These are phyloP conservation scores for Cynodonichthys magdalenae DNA, from an alignment of 2,797 vertebrate genomes.

Conservation along the genomic window DNA sequence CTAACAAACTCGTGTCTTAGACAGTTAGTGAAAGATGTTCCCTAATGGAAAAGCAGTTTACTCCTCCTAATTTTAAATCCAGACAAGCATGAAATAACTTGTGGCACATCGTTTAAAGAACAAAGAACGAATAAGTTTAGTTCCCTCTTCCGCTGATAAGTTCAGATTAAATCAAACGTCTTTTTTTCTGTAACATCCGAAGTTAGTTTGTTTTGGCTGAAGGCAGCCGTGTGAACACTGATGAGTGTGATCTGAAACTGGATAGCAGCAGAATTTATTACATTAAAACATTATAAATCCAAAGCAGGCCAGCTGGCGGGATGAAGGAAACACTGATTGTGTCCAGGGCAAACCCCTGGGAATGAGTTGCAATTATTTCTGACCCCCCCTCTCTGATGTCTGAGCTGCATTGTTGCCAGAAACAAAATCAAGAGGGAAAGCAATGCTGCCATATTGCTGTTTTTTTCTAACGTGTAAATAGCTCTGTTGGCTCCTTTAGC, in stretches of 20 bases:
- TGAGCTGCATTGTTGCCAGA: constrained; percentile 34
- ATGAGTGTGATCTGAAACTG: constrained; percentile 58
- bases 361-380: constrained; percentile 54
- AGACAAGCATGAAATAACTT: not conserved
- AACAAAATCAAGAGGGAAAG: constrained; percentile 30
- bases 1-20: constrained; percentile 6
- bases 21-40: constrained; percentile 23
- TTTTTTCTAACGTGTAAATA: constrained; percentile 38
- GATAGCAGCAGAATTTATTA: constrained; percentile 52
- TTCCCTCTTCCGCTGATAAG: constrained; percentile 41
- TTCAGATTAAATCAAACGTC: constrained; percentile 30
- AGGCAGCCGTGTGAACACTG: constrained; percentile 52
- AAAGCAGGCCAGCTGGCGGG: constrained; percentile 47
- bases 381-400: constrained; percentile 46
- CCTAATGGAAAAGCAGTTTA: constrained; percentile 2
- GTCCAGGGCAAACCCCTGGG: constrained; percentile 45
- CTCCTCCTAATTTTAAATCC: constrained; percentile 10
- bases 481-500: constrained; percentile 24
- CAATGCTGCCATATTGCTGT: constrained; percentile 31
- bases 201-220: constrained; percentile 72
- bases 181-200: constrained; percentile 53
- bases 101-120: constrained; percentile 13
- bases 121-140: constrained; percentile 25
- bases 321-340: constrained; percentile 33
- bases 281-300: constrained; percentile 62